phyloP scores from a whole-genome alignment of 1,140 invertebrate species.

The Anthonomus grandis region DNA sequence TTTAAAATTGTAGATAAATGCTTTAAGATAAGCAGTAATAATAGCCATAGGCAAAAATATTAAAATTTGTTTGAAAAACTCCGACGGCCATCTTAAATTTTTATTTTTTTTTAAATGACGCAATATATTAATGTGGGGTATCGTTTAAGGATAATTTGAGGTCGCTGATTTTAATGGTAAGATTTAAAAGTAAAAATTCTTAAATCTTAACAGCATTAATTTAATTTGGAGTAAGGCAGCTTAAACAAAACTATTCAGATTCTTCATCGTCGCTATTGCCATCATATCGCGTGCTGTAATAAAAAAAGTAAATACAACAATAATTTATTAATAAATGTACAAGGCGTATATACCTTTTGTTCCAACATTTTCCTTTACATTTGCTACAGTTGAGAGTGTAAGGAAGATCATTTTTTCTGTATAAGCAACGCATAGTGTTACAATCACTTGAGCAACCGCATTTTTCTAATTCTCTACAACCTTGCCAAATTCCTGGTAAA shows the following conservation, averaged over 20 bases:
- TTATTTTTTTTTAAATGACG: background rate
- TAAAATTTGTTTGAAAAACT: background rate
- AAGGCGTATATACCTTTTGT: too few species aligned
- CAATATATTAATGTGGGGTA: background rate
- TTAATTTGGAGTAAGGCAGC: background rate
- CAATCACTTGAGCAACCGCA: background rate
- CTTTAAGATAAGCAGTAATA: background rate
- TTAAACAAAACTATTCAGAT: background rate
- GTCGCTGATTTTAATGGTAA: background rate
- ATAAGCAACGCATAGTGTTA: background rate
- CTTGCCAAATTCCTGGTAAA: background rate
- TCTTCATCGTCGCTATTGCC: background rate
- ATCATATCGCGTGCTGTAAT: background rate
- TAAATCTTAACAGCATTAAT: background rate
- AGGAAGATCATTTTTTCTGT: background rate
- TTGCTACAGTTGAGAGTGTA: background rate
- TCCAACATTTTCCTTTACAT: background rate
- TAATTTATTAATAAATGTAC: background rate
- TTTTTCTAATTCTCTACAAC: background rate
- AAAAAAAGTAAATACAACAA: too few species aligned
- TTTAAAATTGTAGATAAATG: background rate
- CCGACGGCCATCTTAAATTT: too few species aligned
- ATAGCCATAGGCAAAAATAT: background rate
- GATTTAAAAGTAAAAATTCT: background rate
- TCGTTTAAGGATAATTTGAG: background rate